phyloP scores from a whole-genome alignment of 1,140 invertebrate species.

The Pectinophora gossypiella region DNA sequence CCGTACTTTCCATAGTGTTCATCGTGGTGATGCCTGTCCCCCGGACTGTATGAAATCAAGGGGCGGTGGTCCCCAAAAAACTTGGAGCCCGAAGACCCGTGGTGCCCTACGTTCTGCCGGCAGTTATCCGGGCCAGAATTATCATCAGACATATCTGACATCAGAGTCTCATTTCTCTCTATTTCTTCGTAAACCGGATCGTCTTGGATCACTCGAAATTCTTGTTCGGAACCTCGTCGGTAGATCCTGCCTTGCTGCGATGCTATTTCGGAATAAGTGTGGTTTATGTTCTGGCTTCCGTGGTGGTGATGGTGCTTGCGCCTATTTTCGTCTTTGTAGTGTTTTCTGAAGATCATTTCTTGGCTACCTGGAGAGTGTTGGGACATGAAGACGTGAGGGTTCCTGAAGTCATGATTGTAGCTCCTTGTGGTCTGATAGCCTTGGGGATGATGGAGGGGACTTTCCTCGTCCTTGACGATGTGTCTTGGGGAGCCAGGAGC shows the following conservation, averaged over 20 bases:
- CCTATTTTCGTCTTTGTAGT: conserved; percentile 60
- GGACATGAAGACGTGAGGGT: conserved; percentile 69
- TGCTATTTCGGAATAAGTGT: conserved; percentile 79
- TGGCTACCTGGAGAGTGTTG: conserved; percentile 69
- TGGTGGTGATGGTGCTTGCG: conserved; percentile 66
- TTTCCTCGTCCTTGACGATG: conserved; percentile 53
- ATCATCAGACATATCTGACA: conserved; percentile 88
- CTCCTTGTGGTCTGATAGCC: conserved; percentile 66
- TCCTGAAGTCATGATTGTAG: conserved; percentile 79
- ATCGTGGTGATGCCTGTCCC: conserved; percentile 72
- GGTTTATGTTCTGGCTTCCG: conserved; percentile 66
- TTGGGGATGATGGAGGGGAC: conserved; percentile 56
- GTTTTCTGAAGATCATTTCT: conserved; percentile 67
- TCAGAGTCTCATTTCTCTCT: conserved; percentile 82
- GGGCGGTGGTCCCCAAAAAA: conserved; percentile 89
- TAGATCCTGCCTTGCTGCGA: conserved; percentile 67
- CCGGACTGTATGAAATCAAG: conserved; percentile 82
- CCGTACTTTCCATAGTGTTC: conserved; percentile 73
- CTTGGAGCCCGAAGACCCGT: conserved; percentile 78
- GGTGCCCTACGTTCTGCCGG: conserved; percentile 66
- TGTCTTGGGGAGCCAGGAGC: conserved; percentile 49
- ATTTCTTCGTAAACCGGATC: conserved; percentile 91
- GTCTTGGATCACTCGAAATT: conserved; percentile 76
- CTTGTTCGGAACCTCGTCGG: conserved; percentile 63
- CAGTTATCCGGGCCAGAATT: conserved; percentile 86